Conservation (phyloP, 2,888 invertebrate species). For the Pteria penguin region DNA sequence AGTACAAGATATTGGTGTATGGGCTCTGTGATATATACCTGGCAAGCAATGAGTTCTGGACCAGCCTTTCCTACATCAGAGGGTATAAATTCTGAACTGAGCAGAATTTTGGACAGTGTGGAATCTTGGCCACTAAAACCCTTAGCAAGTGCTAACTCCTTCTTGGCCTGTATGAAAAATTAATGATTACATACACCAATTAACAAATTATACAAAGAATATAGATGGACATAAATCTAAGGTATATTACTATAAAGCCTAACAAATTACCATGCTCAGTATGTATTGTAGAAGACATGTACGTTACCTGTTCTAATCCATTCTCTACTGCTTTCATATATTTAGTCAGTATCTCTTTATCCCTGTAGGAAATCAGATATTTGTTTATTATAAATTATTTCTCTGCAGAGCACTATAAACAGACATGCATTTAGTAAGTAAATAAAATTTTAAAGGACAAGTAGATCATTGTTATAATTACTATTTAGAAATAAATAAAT, state of each 20-base stretch:
- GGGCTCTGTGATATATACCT: constrained; percentile 67
- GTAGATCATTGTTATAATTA: too few species aligned
- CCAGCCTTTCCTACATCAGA: constrained; percentile 72
- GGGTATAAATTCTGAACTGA: constrained; percentile 76
- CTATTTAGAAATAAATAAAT: too few species aligned
- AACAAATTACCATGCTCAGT: too few species aligned
- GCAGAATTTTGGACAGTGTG: constrained; percentile 65
- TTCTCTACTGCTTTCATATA: constrained; percentile 72
- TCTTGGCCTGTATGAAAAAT: constrained; percentile 52
- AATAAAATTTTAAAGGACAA: too few species aligned
- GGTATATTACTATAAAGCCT: too few species aligned
- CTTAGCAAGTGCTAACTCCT: constrained; percentile 48
- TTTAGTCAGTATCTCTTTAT: constrained; percentile 71
- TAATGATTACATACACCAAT: too few species aligned
- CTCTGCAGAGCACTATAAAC: too few species aligned
- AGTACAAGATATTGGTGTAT: not conserved
- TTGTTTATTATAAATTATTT: not conserved
- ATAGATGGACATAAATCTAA: too few species aligned
- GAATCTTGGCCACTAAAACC: constrained; percentile 52
- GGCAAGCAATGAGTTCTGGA: constrained; percentile 74
- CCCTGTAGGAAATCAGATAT: constrained; percentile 58
- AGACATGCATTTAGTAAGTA: too few species aligned
- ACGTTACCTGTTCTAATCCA: constrained; percentile 75
- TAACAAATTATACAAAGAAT: too few species aligned
- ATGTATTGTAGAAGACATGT: too few species aligned